Base-by-base conservation (phyloP, 2,888 invertebrate species). In the Xanthostigma xanthostigma region DNA sequence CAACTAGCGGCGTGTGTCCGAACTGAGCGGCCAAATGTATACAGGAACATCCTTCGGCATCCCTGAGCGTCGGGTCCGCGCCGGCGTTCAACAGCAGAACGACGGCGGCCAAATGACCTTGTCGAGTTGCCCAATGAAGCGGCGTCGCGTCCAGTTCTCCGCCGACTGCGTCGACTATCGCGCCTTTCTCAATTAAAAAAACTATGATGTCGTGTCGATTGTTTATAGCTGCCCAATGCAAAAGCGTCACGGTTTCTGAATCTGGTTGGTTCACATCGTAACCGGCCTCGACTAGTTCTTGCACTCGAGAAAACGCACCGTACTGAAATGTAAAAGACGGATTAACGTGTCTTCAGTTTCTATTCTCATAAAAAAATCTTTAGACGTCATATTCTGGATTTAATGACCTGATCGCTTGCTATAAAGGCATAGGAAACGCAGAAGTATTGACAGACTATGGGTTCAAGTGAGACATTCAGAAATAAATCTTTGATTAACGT, bases 141-240 rank as follows among this genome's bases (percentile, higher is more conserved):
- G 98, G 96, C 11, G 97, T 96, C 2, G 97, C 93, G 61, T 84
- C 83, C 51, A 98, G 72, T 69, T 96, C 95, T 34, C 98, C 98
- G 36, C 98, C 98, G 49, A 96, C 76, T 1, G 90, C 89, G 72
- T 98, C 96, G 3, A 97, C 86, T 51, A 80, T 74, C 12, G 89
- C 89, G 45, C 89, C 94, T 62, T 86, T 86, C 50, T 83, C 79
- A 55, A 96, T 74, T 59, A 88, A 84, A 69, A 85, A 94, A 60
- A 81, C 80, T 50, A 95, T 90, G 57, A 97, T 88, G 59, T 96
- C 93, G 55, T 82, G 78, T 49, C 96, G 77, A 72, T 97, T 97
- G 69, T 98, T 98, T 62, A 98, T 98, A 13, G 97, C 88, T 37
- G 97, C 97, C 98, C 98, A 98, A 66, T 98, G 98, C n/a, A 98